phyloP scores from a whole-genome alignment of 2,113 vertebrate genomes.

The Zosterops hypoxanthus region DNA sequence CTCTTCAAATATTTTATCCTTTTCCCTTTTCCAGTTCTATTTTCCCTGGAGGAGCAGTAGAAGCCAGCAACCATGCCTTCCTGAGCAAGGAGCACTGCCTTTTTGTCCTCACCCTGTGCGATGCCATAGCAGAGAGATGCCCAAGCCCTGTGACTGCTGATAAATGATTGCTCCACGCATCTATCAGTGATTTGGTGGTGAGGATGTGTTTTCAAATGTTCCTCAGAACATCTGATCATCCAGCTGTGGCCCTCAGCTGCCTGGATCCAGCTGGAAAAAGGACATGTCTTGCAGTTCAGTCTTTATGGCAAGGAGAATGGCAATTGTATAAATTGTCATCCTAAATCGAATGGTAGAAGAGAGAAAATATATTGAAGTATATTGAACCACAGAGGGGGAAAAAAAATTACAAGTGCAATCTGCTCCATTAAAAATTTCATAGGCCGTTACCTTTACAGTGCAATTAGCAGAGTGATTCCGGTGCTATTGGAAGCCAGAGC shows the following conservation, averaged over 20 bases:
- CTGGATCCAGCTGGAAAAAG: background rate
- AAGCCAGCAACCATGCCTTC: background rate
- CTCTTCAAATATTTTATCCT: background rate
- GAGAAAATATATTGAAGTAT: conserved; percentile 7
- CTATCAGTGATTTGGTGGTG: background rate
- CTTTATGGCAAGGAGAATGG: background rate
- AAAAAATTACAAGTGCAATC: conserved; percentile 13
- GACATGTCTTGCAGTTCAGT: background rate
- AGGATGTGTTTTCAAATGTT: background rate
- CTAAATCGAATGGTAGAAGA: background rate
- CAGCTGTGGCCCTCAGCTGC: background rate
- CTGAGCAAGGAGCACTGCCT: background rate
- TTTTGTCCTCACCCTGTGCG: background rate
- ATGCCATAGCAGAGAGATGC: background rate
- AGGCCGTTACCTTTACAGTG: conserved; percentile 42
- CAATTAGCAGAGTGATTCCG: conserved; percentile 27
- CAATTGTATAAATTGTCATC: background rate
- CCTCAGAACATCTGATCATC: background rate
- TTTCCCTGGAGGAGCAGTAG: background rate
- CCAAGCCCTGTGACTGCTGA: background rate
- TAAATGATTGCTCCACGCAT: background rate
- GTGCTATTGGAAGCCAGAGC: background rate
- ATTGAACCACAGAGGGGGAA: background rate
- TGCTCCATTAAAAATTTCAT: conserved; percentile 57
- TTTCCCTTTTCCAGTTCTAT: background rate